Evolutionary conservation across 2,113 vertebrate genomes (phyloP).

Genomic region (Opisthocomus hoazin): DNA sequence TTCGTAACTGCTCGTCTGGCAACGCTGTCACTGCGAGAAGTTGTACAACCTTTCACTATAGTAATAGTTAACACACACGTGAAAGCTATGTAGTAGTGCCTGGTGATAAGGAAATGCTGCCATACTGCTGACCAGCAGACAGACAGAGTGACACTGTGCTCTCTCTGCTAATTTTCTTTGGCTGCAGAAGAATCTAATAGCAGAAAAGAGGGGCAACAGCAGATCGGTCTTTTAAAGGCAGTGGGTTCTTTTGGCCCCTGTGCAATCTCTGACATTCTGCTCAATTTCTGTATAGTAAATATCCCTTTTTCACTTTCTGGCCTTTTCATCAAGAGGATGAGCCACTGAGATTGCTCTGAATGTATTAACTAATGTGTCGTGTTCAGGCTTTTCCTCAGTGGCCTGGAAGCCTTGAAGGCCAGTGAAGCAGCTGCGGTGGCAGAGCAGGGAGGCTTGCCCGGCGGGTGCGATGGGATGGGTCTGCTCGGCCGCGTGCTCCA

Average conservation of each 20-base stretch:
- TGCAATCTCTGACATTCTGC: not conserved
- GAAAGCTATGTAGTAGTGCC: not conserved
- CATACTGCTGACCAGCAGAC: not conserved
- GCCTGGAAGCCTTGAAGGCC: not conserved
- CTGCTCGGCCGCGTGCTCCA: not conserved
- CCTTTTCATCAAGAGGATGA: not conserved
- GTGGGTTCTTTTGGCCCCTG: not conserved
- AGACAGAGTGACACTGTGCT: not conserved
- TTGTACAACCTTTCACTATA: not conserved
- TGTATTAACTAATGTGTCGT: not conserved
- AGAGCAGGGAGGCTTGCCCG: not conserved
- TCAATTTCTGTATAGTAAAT: not conserved
- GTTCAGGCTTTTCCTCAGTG: not conserved
- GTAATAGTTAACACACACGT: not conserved
- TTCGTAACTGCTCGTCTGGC: not conserved
- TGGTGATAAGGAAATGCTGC: not conserved
- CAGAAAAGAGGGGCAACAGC: not conserved
- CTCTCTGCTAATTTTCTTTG: not conserved
- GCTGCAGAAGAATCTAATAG: not conserved
- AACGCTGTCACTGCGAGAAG: not conserved
- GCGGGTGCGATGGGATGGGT: not conserved
- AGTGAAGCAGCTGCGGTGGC: not conserved
- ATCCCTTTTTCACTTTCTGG: not conserved
- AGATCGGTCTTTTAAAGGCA: accelerated
- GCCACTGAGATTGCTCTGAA: not conserved